Conservation (phyloP, 1,140 invertebrate species). For the Zaprionus nigranus region DNA sequence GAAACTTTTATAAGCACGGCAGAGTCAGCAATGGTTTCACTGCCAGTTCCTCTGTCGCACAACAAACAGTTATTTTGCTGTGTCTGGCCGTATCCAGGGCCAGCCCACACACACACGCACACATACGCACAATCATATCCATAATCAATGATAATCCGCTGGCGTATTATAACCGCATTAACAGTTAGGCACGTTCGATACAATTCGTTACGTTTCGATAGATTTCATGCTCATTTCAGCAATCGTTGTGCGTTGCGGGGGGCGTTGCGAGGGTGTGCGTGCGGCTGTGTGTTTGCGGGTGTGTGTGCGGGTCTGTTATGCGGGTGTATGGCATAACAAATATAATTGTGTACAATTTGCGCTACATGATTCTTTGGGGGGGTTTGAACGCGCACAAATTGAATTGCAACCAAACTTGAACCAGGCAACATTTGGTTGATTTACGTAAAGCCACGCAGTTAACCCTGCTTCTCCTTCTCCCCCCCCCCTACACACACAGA, state of each 20-base stretch:
- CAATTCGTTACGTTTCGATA: constrained; percentile 79
- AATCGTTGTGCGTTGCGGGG: constrained; percentile 2
- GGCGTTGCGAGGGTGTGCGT: constrained; percentile 3
- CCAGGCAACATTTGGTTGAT: constrained; percentile 25
- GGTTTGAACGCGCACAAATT: constrained; percentile 44
- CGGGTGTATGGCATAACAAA: constrained; percentile 54
- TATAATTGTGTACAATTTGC: constrained; percentile 79
- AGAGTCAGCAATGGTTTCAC: constrained; percentile 16
- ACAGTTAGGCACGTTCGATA: constrained; percentile 81
- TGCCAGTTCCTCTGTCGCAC: constrained; percentile 41
- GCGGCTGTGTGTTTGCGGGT: constrained; percentile 4
- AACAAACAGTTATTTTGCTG: constrained; percentile 66
- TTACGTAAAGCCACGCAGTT: constrained; percentile 25
- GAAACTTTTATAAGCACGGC: constrained; percentile 6
- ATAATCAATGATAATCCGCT: constrained; percentile 82
- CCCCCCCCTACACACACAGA: too few relatives aligned
- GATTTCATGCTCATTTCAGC: constrained; percentile 78
- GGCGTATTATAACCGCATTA: constrained; percentile 83
- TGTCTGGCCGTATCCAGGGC: constrained; percentile 43
- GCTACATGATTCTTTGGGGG: constrained; percentile 40
- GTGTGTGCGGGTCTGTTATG: constrained; percentile 5
- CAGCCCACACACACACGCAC: constrained; percentile 14
- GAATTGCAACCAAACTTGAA: constrained; percentile 65
- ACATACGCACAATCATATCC: constrained; percentile 44
- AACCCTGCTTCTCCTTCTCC: background rate